phyloP scores from a whole-genome alignment of 2,113 vertebrate species.

The Daboia siamensis region DNA sequence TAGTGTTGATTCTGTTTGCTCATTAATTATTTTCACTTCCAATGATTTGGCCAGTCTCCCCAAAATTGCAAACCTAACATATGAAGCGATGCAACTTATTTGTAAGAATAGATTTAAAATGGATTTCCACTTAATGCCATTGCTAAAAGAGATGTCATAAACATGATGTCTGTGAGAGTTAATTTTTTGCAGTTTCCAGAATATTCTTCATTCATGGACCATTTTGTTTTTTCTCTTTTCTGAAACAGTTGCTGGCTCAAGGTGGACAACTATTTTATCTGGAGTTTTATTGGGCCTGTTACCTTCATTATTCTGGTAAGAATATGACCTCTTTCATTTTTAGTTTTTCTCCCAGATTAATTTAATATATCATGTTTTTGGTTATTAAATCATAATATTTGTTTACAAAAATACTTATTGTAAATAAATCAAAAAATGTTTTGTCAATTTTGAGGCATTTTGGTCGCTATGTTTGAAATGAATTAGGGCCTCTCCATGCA shows the following conservation, averaged over 20 bases:
- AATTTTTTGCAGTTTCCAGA: constrained; percentile 19
- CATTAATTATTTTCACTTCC: background rate
- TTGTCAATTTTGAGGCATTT: background rate
- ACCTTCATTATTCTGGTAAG: constrained; percentile 98
- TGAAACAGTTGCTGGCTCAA: constrained; percentile 91
- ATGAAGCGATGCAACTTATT: background rate
- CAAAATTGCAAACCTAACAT: background rate
- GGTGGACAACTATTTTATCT: constrained; percentile 99
- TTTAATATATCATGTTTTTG: background rate
- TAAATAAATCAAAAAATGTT: constrained; percentile 10
- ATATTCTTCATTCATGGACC: background rate
- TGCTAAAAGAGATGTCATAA: background rate
- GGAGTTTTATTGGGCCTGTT: constrained; percentile 98
- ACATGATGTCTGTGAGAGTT: background rate
- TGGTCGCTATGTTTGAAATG: background rate
- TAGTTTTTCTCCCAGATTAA: background rate
- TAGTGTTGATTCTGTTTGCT: background rate
- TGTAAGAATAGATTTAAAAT: background rate
- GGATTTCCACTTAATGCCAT: background rate
- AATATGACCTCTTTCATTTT: constrained; percentile 25
- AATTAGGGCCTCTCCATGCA: background rate
- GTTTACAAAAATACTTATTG: background rate
- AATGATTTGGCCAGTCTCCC: background rate
- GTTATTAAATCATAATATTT: background rate
- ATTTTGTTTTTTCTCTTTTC: constrained; percentile 43